Conservation (phyloP, 2,888 invertebrate genomes). For the Lordiphosa andalusiaca region DNA sequence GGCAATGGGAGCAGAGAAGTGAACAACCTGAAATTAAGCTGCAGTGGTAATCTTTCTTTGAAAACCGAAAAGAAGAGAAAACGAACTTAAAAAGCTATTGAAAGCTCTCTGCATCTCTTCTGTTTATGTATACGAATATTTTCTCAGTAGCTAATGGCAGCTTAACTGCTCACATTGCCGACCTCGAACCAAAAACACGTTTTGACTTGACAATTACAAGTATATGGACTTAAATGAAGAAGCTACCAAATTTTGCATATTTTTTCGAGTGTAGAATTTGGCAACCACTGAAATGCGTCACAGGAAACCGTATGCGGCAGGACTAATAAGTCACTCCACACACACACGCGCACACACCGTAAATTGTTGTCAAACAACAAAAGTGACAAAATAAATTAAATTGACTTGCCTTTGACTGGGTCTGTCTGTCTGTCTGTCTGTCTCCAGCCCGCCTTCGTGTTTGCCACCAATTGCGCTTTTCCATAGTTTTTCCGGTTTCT, state of each 20-base stretch:
- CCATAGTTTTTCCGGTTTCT: slow-evolving; percentile 44
- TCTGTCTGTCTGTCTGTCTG: neutral
- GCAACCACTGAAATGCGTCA: slow-evolving; percentile 65
- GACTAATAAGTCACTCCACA: slow-evolving; percentile 44
- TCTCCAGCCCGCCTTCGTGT: neutral
- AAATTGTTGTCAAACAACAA: slow-evolving; percentile 55
- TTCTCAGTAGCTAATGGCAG: too few relatives aligned
- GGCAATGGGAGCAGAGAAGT: too few relatives aligned
- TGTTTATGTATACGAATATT: too few relatives aligned
- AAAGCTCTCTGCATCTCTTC: too few relatives aligned
- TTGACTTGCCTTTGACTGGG: slow-evolving; percentile 57
- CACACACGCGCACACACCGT: slow-evolving; percentile 22
- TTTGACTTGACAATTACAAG: too few relatives aligned
- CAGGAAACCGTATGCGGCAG: slow-evolving; percentile 38
- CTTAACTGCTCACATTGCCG: too few relatives aligned
- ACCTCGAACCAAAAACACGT: too few relatives aligned
- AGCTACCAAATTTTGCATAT: neutral
- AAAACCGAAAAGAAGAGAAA: too few relatives aligned
- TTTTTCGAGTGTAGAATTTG: neutral
- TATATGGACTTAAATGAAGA: too few relatives aligned
- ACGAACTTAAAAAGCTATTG: too few relatives aligned
- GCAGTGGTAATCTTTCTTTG: too few relatives aligned
- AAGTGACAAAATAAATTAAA: slow-evolving; percentile 73
- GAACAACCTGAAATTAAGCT: too few relatives aligned
- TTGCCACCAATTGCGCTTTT: slow-evolving; percentile 48